Evolutionary conservation across 2,797 vertebrate species (phyloP).

Genomic region (Tauraco hartlaubi): DNA sequence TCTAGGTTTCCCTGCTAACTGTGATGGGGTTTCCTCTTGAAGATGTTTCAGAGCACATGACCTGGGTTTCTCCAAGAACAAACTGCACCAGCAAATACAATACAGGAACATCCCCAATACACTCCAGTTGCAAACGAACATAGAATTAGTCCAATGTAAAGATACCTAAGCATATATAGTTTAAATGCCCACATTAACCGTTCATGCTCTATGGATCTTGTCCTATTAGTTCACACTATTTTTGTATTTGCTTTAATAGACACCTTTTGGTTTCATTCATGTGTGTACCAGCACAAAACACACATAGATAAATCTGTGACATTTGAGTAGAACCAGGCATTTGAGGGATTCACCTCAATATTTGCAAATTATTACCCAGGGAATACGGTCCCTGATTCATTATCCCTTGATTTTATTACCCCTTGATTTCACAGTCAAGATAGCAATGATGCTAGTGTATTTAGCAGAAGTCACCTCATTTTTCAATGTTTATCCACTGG

Average conservation of each 20-base stretch:
- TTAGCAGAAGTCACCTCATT: background rate
- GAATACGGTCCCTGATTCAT: background rate
- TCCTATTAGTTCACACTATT: background rate
- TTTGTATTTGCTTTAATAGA: background rate
- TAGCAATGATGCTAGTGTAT: background rate
- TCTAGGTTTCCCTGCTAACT: background rate
- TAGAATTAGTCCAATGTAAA: background rate
- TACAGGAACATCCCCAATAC: background rate
- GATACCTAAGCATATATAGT: too few species aligned
- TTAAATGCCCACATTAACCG: background rate
- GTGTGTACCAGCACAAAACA: background rate
- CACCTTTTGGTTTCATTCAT: background rate
- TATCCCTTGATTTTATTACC: background rate
- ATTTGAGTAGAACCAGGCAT: background rate
- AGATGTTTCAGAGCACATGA: background rate
- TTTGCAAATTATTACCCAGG: background rate
- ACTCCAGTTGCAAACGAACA: background rate
- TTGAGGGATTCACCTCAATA: background rate
- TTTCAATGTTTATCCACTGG: background rate
- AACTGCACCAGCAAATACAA: background rate
- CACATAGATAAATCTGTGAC: background rate
- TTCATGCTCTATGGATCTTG: background rate
- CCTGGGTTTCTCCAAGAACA: background rate
- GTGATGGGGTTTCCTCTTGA: background rate
- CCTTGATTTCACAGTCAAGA: background rate